Evolutionary conservation across 1,140 invertebrate species (phyloP).

Genomic region (Gryllus bimaculatus): DNA sequence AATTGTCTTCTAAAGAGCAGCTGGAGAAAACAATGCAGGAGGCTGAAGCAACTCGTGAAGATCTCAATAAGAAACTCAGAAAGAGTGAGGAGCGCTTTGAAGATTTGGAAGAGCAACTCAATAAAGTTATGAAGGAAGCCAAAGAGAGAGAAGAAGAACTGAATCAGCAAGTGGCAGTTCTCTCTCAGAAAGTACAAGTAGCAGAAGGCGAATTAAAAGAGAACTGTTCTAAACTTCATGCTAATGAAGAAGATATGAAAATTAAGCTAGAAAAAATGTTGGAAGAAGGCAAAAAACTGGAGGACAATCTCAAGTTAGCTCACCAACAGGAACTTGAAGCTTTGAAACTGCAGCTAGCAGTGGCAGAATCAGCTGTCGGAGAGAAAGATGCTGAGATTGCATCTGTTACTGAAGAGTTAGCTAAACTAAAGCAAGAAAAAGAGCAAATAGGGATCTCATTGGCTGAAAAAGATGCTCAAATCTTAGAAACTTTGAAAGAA

Average conservation of each 20-base stretch:
- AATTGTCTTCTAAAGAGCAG: not conserved
- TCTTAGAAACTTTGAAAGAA: slow-evolving; percentile 2
- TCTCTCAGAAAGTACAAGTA: not conserved
- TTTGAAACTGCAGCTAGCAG: slow-evolving; percentile 18
- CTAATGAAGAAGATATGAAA: slow-evolving; percentile 26
- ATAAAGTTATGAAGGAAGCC: slow-evolving; percentile 27
- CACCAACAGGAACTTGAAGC: slow-evolving; percentile 26
- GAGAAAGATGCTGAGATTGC: slow-evolving; percentile 17
- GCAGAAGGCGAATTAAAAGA: slow-evolving; percentile 24
- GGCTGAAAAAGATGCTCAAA: slow-evolving; percentile 23
- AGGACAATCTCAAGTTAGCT: not conserved
- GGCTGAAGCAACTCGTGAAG: slow-evolving; percentile 21
- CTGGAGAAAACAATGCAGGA: not conserved
- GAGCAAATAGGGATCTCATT: slow-evolving; percentile 34
- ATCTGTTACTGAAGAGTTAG: slow-evolving; percentile 11
- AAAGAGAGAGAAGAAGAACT: slow-evolving; percentile 30
- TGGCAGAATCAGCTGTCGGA: not conserved
- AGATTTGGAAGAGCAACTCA: slow-evolving; percentile 23
- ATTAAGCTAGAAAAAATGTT: not conserved
- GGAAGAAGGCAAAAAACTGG: not conserved
- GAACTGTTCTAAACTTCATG: slow-evolving; percentile 39
- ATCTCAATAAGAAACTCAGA: slow-evolving; percentile 16
- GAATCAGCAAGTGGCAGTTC: slow-evolving; percentile 8
- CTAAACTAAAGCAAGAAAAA: slow-evolving; percentile 29
- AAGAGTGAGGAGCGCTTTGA: slow-evolving; percentile 24